These are phyloP conservation scores for Hylyphantes graminicola DNA, from an alignment of 1,140 invertebrate genomes.

Conservation along the genomic window DNA sequence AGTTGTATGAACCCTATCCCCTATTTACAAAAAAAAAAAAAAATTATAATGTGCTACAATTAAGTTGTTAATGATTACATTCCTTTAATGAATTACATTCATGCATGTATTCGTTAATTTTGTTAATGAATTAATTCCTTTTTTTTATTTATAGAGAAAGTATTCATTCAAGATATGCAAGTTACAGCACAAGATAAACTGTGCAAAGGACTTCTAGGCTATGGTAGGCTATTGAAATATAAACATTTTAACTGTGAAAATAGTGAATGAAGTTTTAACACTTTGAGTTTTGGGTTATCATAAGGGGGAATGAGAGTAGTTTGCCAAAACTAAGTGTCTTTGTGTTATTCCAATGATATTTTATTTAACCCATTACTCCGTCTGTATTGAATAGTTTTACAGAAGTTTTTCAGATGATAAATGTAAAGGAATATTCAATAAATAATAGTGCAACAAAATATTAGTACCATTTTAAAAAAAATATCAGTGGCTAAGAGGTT, in stretches of 20 bases:
- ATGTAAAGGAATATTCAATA: too few relatives aligned
- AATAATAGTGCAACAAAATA: too few relatives aligned
- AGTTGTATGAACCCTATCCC: background rate
- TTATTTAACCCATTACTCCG: too few relatives aligned
- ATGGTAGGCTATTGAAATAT: slow-evolving; percentile 71
- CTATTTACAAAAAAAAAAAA: background rate
- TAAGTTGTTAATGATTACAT: background rate
- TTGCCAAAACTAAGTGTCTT: too few relatives aligned
- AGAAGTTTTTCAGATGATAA: too few relatives aligned
- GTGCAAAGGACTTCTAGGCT: slow-evolving; percentile 73
- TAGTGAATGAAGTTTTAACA: background rate
- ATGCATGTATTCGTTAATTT: background rate
- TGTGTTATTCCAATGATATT: too few relatives aligned
- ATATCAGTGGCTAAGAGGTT: too few relatives aligned
- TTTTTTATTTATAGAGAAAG: slow-evolving; percentile 62
- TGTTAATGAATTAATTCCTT: slow-evolving; percentile 4
- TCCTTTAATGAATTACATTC: background rate
- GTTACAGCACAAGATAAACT: slow-evolving; percentile 68
- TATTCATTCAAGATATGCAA: slow-evolving; percentile 72
- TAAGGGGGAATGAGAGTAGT: too few relatives aligned
- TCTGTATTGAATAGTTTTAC: too few relatives aligned
- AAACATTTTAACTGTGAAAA: background rate
- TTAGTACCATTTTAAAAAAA: too few relatives aligned
- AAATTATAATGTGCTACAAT: background rate
- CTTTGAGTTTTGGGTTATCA: too few relatives aligned